These are phyloP conservation scores for Andrena bicolor DNA, from an alignment of 2,888 invertebrate species.

Conservation along the genomic window DNA sequence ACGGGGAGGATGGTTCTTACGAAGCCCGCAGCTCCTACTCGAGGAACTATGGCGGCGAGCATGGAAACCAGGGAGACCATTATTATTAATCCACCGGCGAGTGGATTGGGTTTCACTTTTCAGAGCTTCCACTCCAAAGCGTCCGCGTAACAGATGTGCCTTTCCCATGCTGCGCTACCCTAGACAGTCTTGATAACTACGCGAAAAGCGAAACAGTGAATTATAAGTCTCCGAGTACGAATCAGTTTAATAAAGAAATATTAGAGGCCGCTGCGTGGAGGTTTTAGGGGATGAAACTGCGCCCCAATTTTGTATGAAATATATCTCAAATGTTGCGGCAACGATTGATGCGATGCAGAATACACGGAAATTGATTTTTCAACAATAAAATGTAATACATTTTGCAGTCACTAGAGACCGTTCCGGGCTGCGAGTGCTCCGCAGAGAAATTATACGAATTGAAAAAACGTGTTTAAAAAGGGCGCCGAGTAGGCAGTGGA, in stretches of 20 bases:
- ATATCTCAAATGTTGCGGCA: no score
- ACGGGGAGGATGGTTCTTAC: conserved; percentile 73
- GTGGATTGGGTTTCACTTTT: not conserved
- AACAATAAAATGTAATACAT: not conserved
- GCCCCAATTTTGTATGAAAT: no score
- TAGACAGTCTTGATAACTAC: no score
- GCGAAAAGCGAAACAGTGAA: no score
- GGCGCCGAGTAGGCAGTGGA: no score
- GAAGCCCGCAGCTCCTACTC: conserved; percentile 73
- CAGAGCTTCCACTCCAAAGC: not conserved
- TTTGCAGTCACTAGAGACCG: not conserved
- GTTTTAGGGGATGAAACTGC: no score
- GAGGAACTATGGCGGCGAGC: conserved; percentile 63
- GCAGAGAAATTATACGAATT: conserved; percentile 10
- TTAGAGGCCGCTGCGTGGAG: no score
- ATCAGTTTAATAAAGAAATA: no score
- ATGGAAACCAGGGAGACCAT: conserved; percentile 44
- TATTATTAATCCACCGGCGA: conserved; percentile 43
- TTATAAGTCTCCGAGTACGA: no score
- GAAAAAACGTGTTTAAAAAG: not conserved
- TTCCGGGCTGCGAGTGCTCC: not conserved
- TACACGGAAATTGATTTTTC: no score
- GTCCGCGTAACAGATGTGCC: not conserved
- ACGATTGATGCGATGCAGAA: no score
- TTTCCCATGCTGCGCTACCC: no score